Conservation (phyloP, 2,113 vertebrate species). For the Gobio gobio region DNA sequence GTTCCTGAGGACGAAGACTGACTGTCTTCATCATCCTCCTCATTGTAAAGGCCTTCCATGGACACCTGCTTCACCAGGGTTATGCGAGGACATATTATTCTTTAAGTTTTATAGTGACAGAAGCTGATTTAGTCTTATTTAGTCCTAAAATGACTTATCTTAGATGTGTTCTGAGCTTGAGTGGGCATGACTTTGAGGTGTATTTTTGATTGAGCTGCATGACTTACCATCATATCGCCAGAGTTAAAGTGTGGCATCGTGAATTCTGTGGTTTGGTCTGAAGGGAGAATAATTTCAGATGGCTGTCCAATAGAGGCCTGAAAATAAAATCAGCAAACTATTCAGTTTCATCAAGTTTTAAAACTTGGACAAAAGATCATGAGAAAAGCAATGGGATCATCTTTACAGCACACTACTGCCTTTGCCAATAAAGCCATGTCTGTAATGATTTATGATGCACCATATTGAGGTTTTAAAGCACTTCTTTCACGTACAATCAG, state of each 20-base stretch:
- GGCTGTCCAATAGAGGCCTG: slow-evolving; percentile 50
- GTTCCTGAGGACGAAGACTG: slow-evolving; percentile 79
- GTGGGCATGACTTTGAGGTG: not conserved
- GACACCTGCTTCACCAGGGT: slow-evolving; percentile 64
- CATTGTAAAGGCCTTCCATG: slow-evolving; percentile 58
- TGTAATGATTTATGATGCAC: not conserved
- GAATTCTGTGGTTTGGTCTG: slow-evolving; percentile 18
- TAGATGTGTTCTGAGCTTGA: not conserved
- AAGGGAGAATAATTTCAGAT: slow-evolving; percentile 1
- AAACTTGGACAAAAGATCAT: not conserved
- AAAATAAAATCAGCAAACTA: slow-evolving; percentile 2
- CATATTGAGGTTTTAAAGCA: not conserved
- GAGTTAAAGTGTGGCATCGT: not conserved
- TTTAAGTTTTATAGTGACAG: not conserved
- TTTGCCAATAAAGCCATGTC: slow-evolving; percentile 15
- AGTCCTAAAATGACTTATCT: not conserved
- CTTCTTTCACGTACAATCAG: not conserved
- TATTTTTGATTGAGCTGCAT: slow-evolving; percentile 1
- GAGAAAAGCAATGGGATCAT: not conserved
- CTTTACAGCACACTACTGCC: not conserved
- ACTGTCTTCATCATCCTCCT: slow-evolving; percentile 63
- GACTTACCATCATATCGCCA: slow-evolving; percentile 48
- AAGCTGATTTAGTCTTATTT: not conserved
- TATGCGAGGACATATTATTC: slow-evolving; percentile 10
- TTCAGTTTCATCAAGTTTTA: not conserved